These are phyloP conservation scores for Tauraco hartlaubi DNA, from an alignment of 2,797 vertebrate species.

Conservation along the genomic window DNA sequence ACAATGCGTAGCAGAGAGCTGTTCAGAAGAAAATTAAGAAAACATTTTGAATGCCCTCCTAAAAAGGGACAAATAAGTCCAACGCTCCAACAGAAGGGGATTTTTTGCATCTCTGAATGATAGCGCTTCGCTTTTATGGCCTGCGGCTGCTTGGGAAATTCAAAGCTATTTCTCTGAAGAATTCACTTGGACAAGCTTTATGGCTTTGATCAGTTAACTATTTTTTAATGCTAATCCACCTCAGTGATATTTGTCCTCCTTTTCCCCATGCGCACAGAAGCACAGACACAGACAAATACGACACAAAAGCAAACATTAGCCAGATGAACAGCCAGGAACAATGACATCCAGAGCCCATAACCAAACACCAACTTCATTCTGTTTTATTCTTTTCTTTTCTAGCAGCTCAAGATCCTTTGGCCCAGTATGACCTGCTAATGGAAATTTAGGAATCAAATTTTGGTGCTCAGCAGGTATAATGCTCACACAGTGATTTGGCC, in stretches of 20 bases:
- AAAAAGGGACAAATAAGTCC: constrained; percentile 58
- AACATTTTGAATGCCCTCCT: constrained; percentile 48
- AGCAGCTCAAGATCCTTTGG: neutral
- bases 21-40: constrained; percentile 56
- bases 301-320: constrained; percentile 56
- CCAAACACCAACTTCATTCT: constrained; percentile 36
- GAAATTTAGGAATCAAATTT: constrained; percentile 22
- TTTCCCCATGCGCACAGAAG: constrained; percentile 43
- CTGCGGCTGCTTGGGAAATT: constrained; percentile 61
- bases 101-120: constrained; percentile 67
- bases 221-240: constrained; percentile 73
- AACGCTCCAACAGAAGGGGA: constrained; percentile 27
- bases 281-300: constrained; percentile 48
- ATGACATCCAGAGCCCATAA: constrained; percentile 20
- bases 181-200: constrained; percentile 71
- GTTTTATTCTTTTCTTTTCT: neutral
- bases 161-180: constrained; percentile 71
- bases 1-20: neutral
- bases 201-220: constrained; percentile 73
- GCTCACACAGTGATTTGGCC: neutral
- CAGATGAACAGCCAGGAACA: constrained; percentile 50
- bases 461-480: neutral
- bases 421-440: neutral
- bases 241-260: constrained; percentile 64
- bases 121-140: constrained; percentile 28